Evolutionary conservation across 1,140 invertebrate species (phyloP).

Genomic region (Kradibia gibbosae): DNA sequence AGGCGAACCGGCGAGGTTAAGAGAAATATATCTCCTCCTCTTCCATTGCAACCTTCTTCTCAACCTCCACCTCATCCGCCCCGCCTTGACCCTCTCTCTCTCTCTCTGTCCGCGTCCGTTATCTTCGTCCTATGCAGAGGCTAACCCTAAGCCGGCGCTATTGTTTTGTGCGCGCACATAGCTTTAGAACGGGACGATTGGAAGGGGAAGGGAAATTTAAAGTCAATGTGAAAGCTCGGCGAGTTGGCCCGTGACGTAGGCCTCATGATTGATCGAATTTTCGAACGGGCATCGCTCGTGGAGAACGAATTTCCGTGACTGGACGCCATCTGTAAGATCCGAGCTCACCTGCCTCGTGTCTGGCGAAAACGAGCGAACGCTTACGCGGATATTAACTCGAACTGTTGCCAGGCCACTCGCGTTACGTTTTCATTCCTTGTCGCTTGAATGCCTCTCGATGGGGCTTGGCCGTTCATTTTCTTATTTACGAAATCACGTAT

Average conservation of each 20-base stretch:
- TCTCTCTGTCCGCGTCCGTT: constrained; percentile 23
- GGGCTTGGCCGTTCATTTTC: too few species aligned
- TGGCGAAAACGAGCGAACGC: neutral
- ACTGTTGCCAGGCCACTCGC: too few species aligned
- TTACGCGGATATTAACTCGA: too few species aligned
- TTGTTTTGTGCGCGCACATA: constrained; percentile 64
- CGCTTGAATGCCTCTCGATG: too few species aligned
- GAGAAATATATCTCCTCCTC: constrained; percentile 34
- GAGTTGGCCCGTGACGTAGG: too few species aligned
- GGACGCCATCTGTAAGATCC: neutral
- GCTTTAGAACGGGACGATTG: neutral
- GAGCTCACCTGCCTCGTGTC: neutral
- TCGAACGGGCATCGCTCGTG: neutral
- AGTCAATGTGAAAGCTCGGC: neutral
- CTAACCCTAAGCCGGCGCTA: constrained; percentile 62
- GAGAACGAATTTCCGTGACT: neutral
- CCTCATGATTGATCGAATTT: neutral
- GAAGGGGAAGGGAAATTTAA: neutral
- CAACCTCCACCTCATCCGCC: constrained; percentile 14
- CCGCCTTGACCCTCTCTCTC: constrained; percentile 4
- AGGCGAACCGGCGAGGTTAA: constrained; percentile 32
- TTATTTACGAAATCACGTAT: too few species aligned
- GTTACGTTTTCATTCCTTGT: too few species aligned
- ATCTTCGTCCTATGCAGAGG: constrained; percentile 37
- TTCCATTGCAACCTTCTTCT: neutral